Evolutionary conservation across 1,140 invertebrate species (phyloP).

Genomic region (Lordiphosa stackelbergi): DNA sequence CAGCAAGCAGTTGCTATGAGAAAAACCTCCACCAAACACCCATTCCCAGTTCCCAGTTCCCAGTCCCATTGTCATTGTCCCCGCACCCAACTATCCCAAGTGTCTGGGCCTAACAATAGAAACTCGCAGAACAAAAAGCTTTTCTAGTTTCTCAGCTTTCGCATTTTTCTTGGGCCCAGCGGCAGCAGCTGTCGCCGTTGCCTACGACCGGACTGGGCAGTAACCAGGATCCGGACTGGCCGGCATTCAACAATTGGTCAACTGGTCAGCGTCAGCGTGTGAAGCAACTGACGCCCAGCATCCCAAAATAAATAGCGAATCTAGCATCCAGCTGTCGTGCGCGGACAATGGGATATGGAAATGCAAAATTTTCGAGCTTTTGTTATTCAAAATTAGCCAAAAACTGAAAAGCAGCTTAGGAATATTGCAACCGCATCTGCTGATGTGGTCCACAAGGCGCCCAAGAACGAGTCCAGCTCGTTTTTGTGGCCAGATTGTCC

Average conservation of each 20-base stretch:
- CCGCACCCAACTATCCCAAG: too few species aligned
- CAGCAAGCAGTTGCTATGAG: too few species aligned
- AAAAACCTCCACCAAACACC: too few species aligned
- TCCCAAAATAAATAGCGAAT: constrained; percentile 36
- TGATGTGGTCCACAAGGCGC: neutral
- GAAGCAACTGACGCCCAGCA: constrained; percentile 44
- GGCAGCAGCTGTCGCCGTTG: neutral
- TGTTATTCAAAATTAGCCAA: constrained; percentile 60
- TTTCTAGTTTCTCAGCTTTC: constrained; percentile 57
- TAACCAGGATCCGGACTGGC: constrained; percentile 23
- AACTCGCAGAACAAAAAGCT: constrained; percentile 52
- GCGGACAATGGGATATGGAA: constrained; percentile 19
- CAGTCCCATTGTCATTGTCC: too few species aligned
- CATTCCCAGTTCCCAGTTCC: too few species aligned
- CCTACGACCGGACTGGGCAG: neutral
- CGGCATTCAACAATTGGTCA: constrained; percentile 34
- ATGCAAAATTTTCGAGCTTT: constrained; percentile 18
- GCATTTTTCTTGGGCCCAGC: constrained; percentile 1
- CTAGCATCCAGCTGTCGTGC: constrained; percentile 15
- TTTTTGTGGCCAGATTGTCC: too few species aligned
- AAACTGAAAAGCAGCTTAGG: constrained; percentile 4
- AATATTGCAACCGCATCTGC: constrained; percentile 21
- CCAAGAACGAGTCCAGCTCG: too few species aligned
- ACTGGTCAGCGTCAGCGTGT: constrained; percentile 42
- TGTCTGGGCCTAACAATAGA: constrained; percentile 37